These are phyloP conservation scores for Sarotherodon lohbergeri DNA, from an alignment of 2,113 vertebrate genomes.

Conservation along the genomic window DNA sequence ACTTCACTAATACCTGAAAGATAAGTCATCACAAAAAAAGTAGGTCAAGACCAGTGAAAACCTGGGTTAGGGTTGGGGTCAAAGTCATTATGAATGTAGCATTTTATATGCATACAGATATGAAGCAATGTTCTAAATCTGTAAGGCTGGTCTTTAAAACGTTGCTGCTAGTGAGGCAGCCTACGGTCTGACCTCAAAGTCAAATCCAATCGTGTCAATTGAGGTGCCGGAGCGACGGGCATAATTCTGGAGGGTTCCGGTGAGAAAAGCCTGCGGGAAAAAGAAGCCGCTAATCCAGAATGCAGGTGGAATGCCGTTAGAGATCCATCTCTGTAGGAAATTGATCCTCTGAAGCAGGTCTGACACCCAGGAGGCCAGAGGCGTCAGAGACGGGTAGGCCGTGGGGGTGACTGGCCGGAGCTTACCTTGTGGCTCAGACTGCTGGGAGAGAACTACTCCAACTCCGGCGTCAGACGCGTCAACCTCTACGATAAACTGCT, in stretches of 20 bases:
- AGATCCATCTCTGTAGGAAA: conserved; percentile 82
- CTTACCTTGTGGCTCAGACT: fast-evolving
- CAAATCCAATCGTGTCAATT: conserved; percentile 83
- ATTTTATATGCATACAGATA: background rate
- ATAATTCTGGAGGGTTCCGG: conserved; percentile 86
- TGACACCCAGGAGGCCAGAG: conserved; percentile 84
- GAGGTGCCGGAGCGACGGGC: conserved; percentile 79
- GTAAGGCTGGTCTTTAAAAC: background rate
- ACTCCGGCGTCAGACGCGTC: fast-evolving
- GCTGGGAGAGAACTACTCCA: too few species aligned
- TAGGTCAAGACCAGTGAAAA: background rate
- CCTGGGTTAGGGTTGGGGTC: background rate
- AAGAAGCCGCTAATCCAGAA: conserved; percentile 95
- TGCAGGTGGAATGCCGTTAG: conserved; percentile 75
- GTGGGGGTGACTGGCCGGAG: too few species aligned
- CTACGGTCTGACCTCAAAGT: conserved; percentile 75
- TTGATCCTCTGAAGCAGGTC: conserved; percentile 80
- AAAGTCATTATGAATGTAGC: background rate
- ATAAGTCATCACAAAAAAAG: background rate
- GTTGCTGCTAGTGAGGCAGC: background rate
- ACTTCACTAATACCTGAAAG: conserved; percentile 72
- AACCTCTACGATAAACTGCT: too few species aligned
- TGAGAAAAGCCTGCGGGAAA: conserved; percentile 91
- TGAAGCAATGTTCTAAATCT: background rate
- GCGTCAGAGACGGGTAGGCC: conserved; percentile 84